Evolutionary conservation across 2,113 vertebrate genomes (phyloP).

Genomic region (Psophia crepitans): DNA sequence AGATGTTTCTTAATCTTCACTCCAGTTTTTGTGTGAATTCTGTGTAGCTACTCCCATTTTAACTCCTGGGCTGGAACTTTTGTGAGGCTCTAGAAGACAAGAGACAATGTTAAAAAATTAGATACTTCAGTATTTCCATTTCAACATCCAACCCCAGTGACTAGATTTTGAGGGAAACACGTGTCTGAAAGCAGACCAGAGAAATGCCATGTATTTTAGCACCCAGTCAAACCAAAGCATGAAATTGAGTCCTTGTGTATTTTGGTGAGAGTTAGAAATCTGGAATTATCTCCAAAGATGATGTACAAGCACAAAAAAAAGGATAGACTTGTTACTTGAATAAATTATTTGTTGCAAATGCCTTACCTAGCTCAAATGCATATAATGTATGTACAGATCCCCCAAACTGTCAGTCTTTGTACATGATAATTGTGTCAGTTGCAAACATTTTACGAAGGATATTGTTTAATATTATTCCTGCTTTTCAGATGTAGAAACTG

Average conservation of each 20-base stretch:
- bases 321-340: background rate
- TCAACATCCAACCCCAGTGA: background rate
- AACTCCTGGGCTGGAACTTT: background rate
- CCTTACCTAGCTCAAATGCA: background rate
- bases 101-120: background rate
- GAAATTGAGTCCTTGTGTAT: background rate
- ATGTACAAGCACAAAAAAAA: background rate
- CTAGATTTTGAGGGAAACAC: background rate
- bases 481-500: constrained; percentile 44
- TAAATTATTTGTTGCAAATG: background rate
- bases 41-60: background rate
- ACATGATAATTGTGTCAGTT: background rate
- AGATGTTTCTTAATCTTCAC: background rate
- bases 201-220: background rate
- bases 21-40: background rate
- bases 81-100: background rate
- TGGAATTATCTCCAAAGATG: background rate
- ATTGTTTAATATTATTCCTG: background rate
- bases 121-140: background rate
- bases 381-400: background rate
- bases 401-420: background rate
- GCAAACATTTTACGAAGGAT: background rate
- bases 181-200: background rate
- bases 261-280: background rate
- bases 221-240: background rate